These are phyloP conservation scores for Caenorhabditis sp. DNA, from an alignment of 2,888 invertebrate species.

Conservation along the genomic window DNA sequence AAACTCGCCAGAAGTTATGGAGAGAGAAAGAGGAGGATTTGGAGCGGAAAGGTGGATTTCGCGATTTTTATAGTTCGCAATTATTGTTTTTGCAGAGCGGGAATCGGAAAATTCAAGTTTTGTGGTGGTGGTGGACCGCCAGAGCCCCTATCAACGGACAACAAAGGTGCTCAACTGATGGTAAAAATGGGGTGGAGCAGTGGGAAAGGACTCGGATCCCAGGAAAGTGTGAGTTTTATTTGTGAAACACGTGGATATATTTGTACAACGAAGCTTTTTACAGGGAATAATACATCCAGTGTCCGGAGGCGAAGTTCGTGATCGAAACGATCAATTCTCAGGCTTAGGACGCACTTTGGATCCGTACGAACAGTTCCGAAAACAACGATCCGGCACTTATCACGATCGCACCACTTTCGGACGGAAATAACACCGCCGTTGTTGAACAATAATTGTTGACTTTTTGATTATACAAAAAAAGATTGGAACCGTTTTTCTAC, in stretches of 20 bases:
- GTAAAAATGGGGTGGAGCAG: slow-evolving; percentile 95
- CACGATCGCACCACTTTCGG: slow-evolving; percentile 26
- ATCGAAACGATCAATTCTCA: slow-evolving; percentile 93
- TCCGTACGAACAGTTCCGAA: slow-evolving; percentile 65
- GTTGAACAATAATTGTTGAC: neutral
- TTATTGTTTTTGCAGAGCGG: neutral
- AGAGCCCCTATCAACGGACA: slow-evolving; percentile 85
- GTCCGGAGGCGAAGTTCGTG: slow-evolving; percentile 90
- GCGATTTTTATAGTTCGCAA: neutral
- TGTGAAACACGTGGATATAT: too few species aligned
- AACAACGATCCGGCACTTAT: slow-evolving; percentile 38
- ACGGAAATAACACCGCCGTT: slow-evolving; percentile 13
- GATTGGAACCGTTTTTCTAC: too few species aligned
- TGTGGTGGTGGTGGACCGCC: too few species aligned
- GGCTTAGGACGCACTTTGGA: slow-evolving; percentile 86
- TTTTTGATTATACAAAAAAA: slow-evolving; percentile 16
- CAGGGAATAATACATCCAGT: slow-evolving; percentile 91
- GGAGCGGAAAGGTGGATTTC: slow-evolving; percentile 3
- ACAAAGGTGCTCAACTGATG: slow-evolving; percentile 96
- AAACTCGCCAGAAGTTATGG: slow-evolving; percentile 16
- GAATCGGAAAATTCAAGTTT: slow-evolving; percentile 22
- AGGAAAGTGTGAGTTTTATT: slow-evolving; percentile 89
- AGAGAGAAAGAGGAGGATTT: slow-evolving; percentile 13
- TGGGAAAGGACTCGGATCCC: slow-evolving; percentile 92
- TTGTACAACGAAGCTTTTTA: slow-evolving; percentile 14